Evolutionary conservation across 2,888 invertebrate genomes (phyloP).

Genomic region (Leptopilina drosophilae): DNA sequence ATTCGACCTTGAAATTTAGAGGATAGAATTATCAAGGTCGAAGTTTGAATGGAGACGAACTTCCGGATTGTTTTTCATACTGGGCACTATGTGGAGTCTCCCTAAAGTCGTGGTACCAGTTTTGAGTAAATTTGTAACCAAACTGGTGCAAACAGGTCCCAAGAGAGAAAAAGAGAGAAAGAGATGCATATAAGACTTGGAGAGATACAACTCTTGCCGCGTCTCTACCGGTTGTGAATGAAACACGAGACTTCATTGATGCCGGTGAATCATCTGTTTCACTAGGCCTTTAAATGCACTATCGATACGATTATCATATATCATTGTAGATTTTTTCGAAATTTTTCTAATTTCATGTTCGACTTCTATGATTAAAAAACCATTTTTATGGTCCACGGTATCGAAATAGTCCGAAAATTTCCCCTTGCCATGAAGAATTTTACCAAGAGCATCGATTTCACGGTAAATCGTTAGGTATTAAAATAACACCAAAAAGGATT

Average conservation of each 20-base stretch:
- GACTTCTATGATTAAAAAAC: too few species aligned
- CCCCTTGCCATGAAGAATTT: too few species aligned
- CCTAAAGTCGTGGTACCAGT: slow-evolving; percentile 21
- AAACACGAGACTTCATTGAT: slow-evolving; percentile 38
- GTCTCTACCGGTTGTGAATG: slow-evolving; percentile 36
- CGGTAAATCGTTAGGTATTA: too few species aligned
- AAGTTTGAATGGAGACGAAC: background rate
- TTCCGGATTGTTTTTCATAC: slow-evolving; percentile 1
- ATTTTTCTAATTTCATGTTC: too few species aligned
- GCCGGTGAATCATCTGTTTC: slow-evolving; percentile 36
- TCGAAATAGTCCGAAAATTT: too few species aligned
- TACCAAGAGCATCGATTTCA: too few species aligned
- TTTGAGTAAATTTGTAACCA: slow-evolving; percentile 38
- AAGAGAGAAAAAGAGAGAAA: background rate
- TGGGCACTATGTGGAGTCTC: background rate
- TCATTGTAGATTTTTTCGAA: background rate
- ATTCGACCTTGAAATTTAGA: too few species aligned
- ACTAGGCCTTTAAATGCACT: background rate
- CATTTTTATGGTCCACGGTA: too few species aligned
- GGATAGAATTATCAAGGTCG: too few species aligned
- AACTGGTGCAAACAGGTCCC: slow-evolving; percentile 40
- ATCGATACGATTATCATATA: background rate
- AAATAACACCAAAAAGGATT: too few species aligned
- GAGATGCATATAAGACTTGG: slow-evolving; percentile 19
- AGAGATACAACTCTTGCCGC: slow-evolving; percentile 16